Conservation (phyloP, 2,113 vertebrate species). For the Odontesthes bonariensis region DNA sequence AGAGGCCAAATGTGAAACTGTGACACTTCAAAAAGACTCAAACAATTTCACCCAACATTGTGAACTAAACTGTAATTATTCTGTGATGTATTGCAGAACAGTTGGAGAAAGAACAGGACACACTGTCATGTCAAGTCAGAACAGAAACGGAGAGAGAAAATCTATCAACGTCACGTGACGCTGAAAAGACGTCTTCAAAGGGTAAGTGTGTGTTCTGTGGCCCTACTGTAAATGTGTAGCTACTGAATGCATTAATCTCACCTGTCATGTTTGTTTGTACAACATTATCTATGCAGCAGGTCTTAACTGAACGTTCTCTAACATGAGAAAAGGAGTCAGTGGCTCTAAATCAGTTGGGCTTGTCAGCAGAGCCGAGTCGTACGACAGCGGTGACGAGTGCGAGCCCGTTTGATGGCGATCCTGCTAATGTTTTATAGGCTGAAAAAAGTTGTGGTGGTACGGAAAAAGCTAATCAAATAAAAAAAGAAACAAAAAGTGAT, state of each 20-base stretch:
- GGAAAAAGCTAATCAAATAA: too few relatives aligned
- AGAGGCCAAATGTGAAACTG: too few relatives aligned
- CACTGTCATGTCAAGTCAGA: background rate
- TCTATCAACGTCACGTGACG: background rate
- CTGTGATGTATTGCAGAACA: slow-evolving; percentile 22
- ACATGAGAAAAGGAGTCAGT: background rate
- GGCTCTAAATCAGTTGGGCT: slow-evolving; percentile 31
- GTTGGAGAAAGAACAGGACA: background rate
- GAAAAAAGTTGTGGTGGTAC: too few relatives aligned
- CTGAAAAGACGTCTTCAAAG: slow-evolving; percentile 24
- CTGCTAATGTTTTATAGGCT: slow-evolving; percentile 14
- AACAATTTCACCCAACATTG: background rate
- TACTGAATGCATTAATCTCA: background rate
- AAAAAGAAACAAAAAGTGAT: too few relatives aligned
- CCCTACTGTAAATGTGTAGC: background rate
- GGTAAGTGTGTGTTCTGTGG: slow-evolving; percentile 31
- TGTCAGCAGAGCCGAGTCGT: slow-evolving; percentile 1
- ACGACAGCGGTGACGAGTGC: slow-evolving; percentile 19
- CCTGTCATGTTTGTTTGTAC: background rate
- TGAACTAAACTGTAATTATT: background rate
- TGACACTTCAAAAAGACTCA: too few relatives aligned
- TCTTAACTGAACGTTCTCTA: slow-evolving; percentile 4
- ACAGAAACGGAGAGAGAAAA: slow-evolving; percentile 24
- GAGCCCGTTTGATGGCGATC: slow-evolving; percentile 21
- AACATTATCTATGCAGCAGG: background rate